These are phyloP conservation scores for Platerodrilus igneus DNA, from an alignment of 2,888 invertebrate genomes.

Conservation along the genomic window DNA sequence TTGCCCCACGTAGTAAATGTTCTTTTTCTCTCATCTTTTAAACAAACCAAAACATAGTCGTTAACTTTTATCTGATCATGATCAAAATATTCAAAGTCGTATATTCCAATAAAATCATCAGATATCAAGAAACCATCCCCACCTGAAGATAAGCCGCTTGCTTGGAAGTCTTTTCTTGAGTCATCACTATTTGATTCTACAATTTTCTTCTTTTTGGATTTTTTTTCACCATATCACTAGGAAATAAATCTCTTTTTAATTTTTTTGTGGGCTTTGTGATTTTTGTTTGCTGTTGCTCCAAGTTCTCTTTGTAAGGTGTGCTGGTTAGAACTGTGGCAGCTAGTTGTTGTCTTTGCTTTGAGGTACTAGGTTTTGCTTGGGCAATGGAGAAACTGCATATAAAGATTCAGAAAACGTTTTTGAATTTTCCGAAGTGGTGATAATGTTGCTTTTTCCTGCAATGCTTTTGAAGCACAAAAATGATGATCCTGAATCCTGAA, in stretches of 20 bases:
- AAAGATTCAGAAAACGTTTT: not conserved
- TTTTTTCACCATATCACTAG: no score
- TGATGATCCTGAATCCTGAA: conserved; percentile 18
- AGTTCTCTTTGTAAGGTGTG: not conserved
- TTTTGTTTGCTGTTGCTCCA: not conserved
- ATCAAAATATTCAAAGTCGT: no score
- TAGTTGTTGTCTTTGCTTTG: no score
- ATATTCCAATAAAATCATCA: no score
- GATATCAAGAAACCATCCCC: no score
- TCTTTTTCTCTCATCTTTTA: not conserved
- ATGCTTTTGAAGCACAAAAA: conserved; percentile 1
- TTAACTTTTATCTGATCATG: not conserved
- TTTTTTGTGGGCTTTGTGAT: not conserved
- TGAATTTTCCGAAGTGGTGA: not conserved
- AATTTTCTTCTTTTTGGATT: no score
- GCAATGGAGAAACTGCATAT: no score
- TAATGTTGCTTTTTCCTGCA: not conserved
- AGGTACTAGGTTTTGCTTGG: not conserved
- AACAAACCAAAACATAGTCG: not conserved
- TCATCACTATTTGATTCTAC: not conserved
- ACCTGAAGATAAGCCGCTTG: not conserved
- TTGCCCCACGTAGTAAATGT: conserved; percentile 1
- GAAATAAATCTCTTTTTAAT: no score
- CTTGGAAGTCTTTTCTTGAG: not conserved
- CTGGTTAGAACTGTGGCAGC: conserved; percentile 1